A percentile compares a stretch with the other conserved stretches of the same genome.
phyloP scores from a whole-genome alignment of 2,888 invertebrate species.

The Heliconius erato region DNA sequence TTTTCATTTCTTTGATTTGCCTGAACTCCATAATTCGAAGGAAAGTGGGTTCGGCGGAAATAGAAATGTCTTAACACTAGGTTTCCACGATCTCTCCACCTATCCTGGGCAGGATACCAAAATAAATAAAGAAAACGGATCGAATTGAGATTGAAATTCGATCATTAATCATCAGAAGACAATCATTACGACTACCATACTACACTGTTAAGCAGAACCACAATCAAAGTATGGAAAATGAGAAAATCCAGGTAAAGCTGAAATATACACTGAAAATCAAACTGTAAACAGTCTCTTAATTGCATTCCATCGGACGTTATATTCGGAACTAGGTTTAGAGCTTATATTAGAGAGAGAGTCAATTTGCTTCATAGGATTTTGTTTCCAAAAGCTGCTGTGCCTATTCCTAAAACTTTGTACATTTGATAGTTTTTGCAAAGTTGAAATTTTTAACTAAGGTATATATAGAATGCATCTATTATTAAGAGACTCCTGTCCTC shows the following conservation, averaged over 20 bases:
- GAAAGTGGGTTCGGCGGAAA: too few relatives aligned
- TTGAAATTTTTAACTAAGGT: too few relatives aligned
- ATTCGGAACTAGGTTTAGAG: neutral
- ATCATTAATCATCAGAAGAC: too few relatives aligned
- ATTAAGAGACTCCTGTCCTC: too few relatives aligned
- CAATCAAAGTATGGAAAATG: neutral
- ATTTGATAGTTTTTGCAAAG: neutral
- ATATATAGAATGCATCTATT: too few relatives aligned
- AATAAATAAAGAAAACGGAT: too few relatives aligned
- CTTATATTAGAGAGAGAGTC: neutral
- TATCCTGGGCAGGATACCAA: too few relatives aligned
- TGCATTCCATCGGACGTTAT: conserved; percentile 13
- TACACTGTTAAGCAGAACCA: neutral
- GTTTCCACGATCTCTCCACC: too few relatives aligned
- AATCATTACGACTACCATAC: neutral
- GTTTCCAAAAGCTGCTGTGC: neutral
- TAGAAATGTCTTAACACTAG: too few relatives aligned
- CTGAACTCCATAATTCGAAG: too few relatives aligned
- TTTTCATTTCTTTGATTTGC: too few relatives aligned
- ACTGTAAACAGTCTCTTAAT: conserved; percentile 22
- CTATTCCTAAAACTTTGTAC: neutral
- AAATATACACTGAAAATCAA: conserved; percentile 3
- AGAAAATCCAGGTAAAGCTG: neutral
- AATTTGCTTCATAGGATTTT: neutral
- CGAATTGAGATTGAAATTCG: too few relatives aligned